These are phyloP conservation scores for Hypanus sabinus DNA, from an alignment of 2,113 vertebrate species.

Conservation along the genomic window DNA sequence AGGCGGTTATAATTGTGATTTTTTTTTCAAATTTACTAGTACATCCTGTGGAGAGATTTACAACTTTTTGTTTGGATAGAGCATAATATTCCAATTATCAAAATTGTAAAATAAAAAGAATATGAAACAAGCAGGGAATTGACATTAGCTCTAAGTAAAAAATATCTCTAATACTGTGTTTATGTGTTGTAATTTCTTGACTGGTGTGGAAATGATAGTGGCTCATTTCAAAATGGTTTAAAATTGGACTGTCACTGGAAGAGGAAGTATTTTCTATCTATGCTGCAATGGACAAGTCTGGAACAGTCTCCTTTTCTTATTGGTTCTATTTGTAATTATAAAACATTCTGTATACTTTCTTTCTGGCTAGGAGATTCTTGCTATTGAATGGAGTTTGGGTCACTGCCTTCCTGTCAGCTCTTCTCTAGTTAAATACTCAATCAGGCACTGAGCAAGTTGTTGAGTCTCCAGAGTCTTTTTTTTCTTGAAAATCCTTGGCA, in stretches of 20 bases:
- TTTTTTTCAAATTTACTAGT: not conserved
- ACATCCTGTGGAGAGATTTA: not conserved
- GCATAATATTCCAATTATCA: not conserved
- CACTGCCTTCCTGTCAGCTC: constrained; percentile 14
- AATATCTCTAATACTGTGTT: not conserved
- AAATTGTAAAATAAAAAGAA: not conserved
- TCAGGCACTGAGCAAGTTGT: constrained; percentile 16
- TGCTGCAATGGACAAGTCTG: not conserved
- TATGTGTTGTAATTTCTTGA: not conserved
- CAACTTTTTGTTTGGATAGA: not conserved
- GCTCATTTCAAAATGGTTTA: not conserved
- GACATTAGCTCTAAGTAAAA: not conserved
- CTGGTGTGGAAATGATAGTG: not conserved
- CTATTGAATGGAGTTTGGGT: constrained; percentile 16
- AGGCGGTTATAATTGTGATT: not conserved
- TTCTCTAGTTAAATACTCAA: constrained; percentile 4
- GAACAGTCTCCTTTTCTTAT: not conserved
- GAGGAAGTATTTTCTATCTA: not conserved
- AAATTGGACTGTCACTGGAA: not conserved
- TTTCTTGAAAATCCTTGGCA: constrained; percentile 16
- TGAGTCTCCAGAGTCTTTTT: constrained; percentile 14
- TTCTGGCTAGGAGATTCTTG: not conserved
- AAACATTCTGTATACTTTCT: not conserved
- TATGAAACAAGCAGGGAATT: not conserved
- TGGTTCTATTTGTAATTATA: constrained; percentile 12